Conservation (phyloP, 2,797 vertebrate genomes). For the Falco cherrug region DNA sequence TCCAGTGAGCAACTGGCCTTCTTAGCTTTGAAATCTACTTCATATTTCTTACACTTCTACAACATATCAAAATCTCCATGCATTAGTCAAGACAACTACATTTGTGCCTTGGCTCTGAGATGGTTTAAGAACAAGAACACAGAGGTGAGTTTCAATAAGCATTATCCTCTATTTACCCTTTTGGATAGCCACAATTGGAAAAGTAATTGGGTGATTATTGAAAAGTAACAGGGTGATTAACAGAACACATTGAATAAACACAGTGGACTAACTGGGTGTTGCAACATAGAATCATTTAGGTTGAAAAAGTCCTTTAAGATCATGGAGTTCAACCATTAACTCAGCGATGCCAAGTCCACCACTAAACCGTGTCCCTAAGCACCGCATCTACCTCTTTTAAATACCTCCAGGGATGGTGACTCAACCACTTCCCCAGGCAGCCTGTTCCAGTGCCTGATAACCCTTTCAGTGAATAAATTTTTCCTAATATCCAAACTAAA, state of each 20-base stretch:
- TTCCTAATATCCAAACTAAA: not conserved
- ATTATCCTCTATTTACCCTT: not conserved
- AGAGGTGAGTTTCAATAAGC: not conserved
- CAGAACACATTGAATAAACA: not conserved
- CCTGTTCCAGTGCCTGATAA: not conserved
- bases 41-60: not conserved
- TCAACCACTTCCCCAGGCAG: not conserved
- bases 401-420: not conserved
- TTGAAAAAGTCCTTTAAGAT: not conserved
- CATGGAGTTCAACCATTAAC: rapidly evolving
- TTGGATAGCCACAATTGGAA: not conserved
- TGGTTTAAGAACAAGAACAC: not conserved
- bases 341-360: not conserved
- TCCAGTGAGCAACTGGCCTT: not conserved
- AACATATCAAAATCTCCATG: not conserved
- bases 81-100: not conserved
- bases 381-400: not conserved
- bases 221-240: not conserved
- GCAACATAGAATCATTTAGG: not conserved
- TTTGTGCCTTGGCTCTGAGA: not conserved
- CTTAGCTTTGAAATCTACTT: not conserved
- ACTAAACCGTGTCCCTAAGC: not conserved
- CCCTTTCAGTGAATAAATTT: not conserved
- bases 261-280: not conserved
- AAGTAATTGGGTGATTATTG: not conserved